Evolutionary conservation across 2,113 vertebrate species (phyloP).

Genomic region (Rana temporaria): DNA sequence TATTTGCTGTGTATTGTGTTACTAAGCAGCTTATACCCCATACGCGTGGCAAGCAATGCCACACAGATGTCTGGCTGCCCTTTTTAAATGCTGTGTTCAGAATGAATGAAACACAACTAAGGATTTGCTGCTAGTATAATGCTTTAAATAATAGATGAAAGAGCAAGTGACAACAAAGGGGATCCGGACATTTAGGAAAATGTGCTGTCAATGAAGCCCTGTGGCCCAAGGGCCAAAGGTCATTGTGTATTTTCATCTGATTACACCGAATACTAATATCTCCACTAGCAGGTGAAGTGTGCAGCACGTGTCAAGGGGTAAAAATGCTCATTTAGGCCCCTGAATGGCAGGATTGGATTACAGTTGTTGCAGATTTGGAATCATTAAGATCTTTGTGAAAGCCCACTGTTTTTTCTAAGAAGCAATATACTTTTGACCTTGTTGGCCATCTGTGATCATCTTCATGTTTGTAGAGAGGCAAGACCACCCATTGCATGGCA

Average conservation of each 20-base stretch:
- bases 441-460: slow-evolving; percentile 57
- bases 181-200: slow-evolving; percentile 77
- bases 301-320: slow-evolving; percentile 76
- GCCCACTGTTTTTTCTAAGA: slow-evolving; percentile 60
- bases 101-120: slow-evolving; percentile 77
- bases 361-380: slow-evolving; percentile 60
- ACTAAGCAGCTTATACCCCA: background rate
- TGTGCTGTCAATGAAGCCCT: slow-evolving; percentile 79
- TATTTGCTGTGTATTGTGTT: background rate
- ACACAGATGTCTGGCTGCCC: background rate
- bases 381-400: slow-evolving; percentile 58
- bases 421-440: slow-evolving; percentile 59
- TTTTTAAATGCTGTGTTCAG: slow-evolving; percentile 66
- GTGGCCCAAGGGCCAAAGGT: slow-evolving; percentile 79
- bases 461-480: background rate
- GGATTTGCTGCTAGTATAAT: slow-evolving; percentile 74
- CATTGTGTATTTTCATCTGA: slow-evolving; percentile 66
- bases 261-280: slow-evolving; percentile 15
- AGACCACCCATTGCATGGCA: slow-evolving; percentile 1
- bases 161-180: slow-evolving; percentile 78
- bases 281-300: slow-evolving; percentile 74
- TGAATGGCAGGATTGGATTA: slow-evolving; percentile 76
- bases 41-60: background rate
- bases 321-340: slow-evolving; percentile 74
- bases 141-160: slow-evolving; percentile 83